A percentile compares a stretch with the other conserved stretches of the same genome.
phyloP scores from a whole-genome alignment of 2,797 vertebrate species.

The Choloepus didactylus region DNA sequence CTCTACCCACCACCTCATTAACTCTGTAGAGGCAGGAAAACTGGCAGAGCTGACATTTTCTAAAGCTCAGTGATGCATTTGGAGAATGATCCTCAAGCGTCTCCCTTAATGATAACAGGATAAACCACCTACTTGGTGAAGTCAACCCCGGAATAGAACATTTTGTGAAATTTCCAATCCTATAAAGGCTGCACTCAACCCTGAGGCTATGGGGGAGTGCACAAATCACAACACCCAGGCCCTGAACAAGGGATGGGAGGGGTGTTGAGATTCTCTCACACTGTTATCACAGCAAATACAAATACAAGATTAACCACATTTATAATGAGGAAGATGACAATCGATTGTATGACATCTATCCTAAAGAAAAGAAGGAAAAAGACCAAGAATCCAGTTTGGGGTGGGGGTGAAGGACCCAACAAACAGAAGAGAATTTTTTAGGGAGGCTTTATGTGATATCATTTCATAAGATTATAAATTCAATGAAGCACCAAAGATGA shows the following conservation, averaged over 20 bases:
- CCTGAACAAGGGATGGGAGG: background rate
- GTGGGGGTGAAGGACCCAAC: background rate
- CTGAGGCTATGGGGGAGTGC: background rate
- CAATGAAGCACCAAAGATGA: background rate
- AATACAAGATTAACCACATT: background rate
- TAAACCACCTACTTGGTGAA: background rate
- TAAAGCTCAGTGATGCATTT: background rate
- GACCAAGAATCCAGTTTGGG: background rate
- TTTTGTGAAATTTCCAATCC: background rate
- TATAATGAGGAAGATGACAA: background rate
- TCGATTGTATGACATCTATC: rapidly evolving
- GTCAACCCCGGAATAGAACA: background rate
- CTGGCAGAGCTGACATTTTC: background rate
- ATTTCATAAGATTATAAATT: background rate
- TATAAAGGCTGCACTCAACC: background rate
- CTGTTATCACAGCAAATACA: background rate
- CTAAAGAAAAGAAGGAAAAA: background rate
- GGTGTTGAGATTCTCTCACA: background rate
- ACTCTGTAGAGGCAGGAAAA: background rate
- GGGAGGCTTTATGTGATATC: background rate
- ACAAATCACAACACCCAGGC: background rate
- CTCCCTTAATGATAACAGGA: background rate
- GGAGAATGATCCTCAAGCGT: background rate
- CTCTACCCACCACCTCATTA: background rate
- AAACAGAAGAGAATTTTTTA: background rate